phyloP scores from a whole-genome alignment of 1,140 invertebrate species.

The Tribolium castaneum region DNA sequence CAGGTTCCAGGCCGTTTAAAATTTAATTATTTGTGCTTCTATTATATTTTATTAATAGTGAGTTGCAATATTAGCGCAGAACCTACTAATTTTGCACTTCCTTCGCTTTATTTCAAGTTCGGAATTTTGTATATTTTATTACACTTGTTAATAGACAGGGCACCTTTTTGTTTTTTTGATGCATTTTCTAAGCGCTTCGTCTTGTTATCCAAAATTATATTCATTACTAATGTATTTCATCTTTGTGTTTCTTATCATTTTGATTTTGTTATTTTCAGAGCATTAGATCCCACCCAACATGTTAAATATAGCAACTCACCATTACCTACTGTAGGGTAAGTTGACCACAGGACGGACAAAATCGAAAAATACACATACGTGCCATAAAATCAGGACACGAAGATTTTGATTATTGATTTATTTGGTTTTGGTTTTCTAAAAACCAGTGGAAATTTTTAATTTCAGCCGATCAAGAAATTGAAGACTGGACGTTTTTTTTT shows the following conservation, averaged over 20 bases:
- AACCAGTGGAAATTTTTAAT: no score
- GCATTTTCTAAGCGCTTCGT: slow-evolving; percentile 19
- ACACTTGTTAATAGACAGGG: neutral
- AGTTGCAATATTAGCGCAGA: neutral
- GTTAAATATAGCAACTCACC: slow-evolving; percentile 64
- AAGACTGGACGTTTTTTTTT: no score
- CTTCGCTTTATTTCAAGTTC: neutral
- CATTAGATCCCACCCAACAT: slow-evolving; percentile 63
- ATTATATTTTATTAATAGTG: neutral
- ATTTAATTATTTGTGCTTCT: neutral
- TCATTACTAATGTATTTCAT: slow-evolving; percentile 33
- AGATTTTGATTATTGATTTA: no score
- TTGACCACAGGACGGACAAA: slow-evolving; percentile 40
- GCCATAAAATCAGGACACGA: neutral
- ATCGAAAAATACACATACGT: neutral
- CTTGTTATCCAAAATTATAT: slow-evolving; percentile 19
- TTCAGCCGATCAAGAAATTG: no score
- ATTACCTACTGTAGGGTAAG: slow-evolving; percentile 64
- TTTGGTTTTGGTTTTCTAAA: no score
- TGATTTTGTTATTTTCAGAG: slow-evolving; percentile 62
- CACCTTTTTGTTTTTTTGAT: neutral
- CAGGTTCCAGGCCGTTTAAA: neutral
- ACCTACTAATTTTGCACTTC: neutral
- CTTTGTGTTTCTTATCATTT: slow-evolving; percentile 45
- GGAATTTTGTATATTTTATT: neutral